A percentile compares a stretch with the other conserved stretches of the same genome.
Evolutionary conservation across 2,113 vertebrate genomes (phyloP).

Genomic region (Trogon melanurus): DNA sequence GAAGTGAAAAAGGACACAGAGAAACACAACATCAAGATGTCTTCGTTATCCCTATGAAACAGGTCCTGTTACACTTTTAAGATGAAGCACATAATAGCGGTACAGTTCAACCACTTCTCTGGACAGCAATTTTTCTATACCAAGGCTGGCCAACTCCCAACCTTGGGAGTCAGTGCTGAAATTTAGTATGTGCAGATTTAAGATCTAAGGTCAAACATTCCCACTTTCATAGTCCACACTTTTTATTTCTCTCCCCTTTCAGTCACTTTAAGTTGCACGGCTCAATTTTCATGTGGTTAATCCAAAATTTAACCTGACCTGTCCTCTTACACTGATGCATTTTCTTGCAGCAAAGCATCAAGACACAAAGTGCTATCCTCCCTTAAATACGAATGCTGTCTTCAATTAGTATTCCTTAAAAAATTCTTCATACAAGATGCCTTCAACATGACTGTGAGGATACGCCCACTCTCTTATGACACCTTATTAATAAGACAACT

Average conservation of each 20-base stretch:
- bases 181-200: not conserved
- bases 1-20: not conserved
- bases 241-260: not conserved
- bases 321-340: not conserved
- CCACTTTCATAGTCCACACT: not conserved
- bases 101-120: not conserved
- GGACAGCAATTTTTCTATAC: not conserved
- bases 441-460: not conserved
- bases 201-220: not conserved
- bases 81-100: not conserved
- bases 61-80: not conserved
- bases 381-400: not conserved
- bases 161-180: not conserved
- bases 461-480: not conserved
- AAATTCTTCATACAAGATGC: not conserved
- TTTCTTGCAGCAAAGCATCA: not conserved
- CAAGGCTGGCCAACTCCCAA: not conserved
- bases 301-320: not conserved
- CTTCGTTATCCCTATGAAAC: not conserved
- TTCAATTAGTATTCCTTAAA: not conserved
- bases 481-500: not conserved
- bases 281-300: not conserved
- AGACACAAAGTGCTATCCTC: not conserved
- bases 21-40: not conserved
- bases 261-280: not conserved